Percentiles rank a stretch among this genome's conserved stretches.
phyloP scores from a whole-genome alignment of 1,140 invertebrate genomes.

The Drosophila nikananu region DNA sequence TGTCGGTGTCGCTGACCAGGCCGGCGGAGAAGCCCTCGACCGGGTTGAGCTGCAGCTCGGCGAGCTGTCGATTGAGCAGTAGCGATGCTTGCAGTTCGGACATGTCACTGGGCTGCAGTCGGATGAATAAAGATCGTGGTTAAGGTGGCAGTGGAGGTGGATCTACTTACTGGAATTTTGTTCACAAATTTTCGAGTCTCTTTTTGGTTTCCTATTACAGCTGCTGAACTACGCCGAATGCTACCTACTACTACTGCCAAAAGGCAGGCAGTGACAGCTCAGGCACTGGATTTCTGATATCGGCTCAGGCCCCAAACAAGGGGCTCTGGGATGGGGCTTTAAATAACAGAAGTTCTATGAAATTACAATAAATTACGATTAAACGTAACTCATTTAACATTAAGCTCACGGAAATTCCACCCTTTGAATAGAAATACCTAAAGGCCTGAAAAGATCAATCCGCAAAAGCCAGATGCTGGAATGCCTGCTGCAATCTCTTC shows the following conservation, averaged over 20 bases:
- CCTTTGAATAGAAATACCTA: background rate
- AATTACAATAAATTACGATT: background rate
- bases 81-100: constrained; percentile 97
- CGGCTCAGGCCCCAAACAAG: background rate
- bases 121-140: background rate
- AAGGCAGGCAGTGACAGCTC: constrained; percentile 37
- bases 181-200: constrained; percentile 53
- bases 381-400: background rate
- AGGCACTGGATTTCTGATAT: constrained; percentile 1
- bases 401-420: background rate
- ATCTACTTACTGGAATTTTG: constrained; percentile 72
- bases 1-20: constrained; percentile 97
- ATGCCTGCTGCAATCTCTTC: constrained; percentile 3
- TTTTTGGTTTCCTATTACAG: constrained; percentile 37
- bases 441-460: constrained; percentile 15
- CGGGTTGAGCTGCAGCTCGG: constrained; percentile 98
- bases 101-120: constrained; percentile 86
- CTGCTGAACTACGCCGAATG: constrained; percentile 55
- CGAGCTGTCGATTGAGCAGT: constrained; percentile 96
- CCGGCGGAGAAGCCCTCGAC: constrained; percentile 95
- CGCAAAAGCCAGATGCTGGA: background rate
- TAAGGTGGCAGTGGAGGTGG: too few relatives aligned
- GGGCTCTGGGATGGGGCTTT: background rate
- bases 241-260: constrained; percentile 31
- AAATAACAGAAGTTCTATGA: background rate